phyloP scores from a whole-genome alignment of 2,888 invertebrate genomes.

The Erannis defoliaria region DNA sequence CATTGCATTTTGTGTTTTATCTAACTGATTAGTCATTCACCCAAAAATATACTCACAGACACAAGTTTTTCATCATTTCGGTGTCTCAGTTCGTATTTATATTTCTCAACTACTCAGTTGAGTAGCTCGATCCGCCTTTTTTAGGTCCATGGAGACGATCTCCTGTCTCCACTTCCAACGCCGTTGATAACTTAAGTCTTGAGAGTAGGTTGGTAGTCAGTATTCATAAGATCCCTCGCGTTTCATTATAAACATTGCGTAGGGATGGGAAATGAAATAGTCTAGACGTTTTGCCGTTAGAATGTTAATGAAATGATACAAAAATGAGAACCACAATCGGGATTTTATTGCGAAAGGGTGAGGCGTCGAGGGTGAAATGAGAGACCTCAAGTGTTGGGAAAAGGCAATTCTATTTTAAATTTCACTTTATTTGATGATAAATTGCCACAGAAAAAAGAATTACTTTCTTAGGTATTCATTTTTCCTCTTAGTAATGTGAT shows the following conservation, averaged over 20 bases:
- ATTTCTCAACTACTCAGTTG: too few species aligned
- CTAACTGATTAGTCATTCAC: too few species aligned
- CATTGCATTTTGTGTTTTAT: too few species aligned
- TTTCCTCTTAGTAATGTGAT: too few species aligned
- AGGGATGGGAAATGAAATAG: conserved; percentile 51
- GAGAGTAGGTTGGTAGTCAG: conserved; percentile 62
- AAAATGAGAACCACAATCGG: conserved; percentile 28
- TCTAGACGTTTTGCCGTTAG: conserved; percentile 54
- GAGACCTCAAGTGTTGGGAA: conserved; percentile 4
- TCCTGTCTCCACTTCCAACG: conserved; percentile 69
- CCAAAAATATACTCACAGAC: too few species aligned
- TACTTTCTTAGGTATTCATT: too few species aligned
- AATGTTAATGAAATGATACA: conserved; percentile 52
- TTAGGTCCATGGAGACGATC: conserved; percentile 51
- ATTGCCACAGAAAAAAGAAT: too few species aligned
- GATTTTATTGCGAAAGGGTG: conserved; percentile 35
- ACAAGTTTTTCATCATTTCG: too few species aligned
- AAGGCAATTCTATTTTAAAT: not conserved
- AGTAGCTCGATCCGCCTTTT: not conserved
- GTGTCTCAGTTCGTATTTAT: too few species aligned
- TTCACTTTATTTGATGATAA: not conserved
- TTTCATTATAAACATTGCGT: conserved; percentile 67
- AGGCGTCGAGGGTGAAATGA: conserved; percentile 2
- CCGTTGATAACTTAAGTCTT: conserved; percentile 80
- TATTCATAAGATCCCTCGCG: conserved; percentile 76